phyloP scores from a whole-genome alignment of 2,797 vertebrate species.

The Cyclura pinguis region DNA sequence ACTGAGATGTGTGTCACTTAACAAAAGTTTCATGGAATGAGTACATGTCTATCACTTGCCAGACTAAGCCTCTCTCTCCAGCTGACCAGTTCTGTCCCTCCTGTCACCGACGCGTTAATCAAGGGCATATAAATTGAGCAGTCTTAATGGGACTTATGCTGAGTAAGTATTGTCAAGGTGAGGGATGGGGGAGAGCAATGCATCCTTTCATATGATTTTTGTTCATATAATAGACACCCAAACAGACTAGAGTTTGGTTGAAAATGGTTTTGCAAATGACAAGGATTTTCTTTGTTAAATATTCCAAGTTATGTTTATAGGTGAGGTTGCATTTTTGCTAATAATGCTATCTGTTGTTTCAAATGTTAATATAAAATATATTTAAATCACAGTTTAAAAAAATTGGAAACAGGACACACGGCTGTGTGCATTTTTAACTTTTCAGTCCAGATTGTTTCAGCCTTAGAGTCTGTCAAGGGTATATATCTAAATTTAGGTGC shows the following conservation, averaged over 20 bases:
- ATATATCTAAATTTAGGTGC: neutral
- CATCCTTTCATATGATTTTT: neutral
- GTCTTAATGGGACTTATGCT: too few relatives aligned
- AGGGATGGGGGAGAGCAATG: too few relatives aligned
- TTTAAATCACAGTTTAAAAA: neutral
- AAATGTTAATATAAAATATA: neutral
- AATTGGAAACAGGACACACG: neutral
- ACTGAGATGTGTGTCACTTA: neutral
- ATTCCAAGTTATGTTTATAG: neutral
- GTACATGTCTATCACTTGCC: neutral
- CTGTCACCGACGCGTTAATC: neutral
- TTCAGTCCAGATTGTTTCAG: neutral
- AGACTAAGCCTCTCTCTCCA: neutral
- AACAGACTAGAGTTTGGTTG: neutral
- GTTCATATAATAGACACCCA: neutral
- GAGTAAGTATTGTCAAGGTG: too few relatives aligned
- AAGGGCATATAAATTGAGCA: too few relatives aligned
- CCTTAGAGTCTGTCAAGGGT: neutral
- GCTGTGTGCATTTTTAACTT: neutral
- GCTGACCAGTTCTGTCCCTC: neutral
- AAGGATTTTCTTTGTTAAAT: too few relatives aligned
- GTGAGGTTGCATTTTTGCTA: neutral
- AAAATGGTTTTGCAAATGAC: neutral
- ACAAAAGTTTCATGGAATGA: neutral
- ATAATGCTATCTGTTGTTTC: neutral